Evolutionary conservation across 1,140 invertebrate species (phyloP).

Genomic region (Steinernema feltiae): DNA sequence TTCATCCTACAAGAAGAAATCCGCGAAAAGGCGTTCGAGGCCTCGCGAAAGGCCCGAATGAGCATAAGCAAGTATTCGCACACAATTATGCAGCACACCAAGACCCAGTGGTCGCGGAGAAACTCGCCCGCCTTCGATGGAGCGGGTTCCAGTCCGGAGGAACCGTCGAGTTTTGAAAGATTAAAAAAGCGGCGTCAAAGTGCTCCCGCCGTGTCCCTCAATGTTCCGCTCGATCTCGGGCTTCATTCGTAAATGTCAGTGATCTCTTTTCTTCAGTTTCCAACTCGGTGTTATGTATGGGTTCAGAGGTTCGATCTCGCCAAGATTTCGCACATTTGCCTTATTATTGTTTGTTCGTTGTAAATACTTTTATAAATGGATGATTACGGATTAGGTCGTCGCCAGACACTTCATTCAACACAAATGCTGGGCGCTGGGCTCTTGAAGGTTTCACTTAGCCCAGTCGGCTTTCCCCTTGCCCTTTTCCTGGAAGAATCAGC

Average conservation of each 20-base stretch:
- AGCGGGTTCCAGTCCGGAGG: not conserved
- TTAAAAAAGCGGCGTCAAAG: slow-evolving; percentile 31
- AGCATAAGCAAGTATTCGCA: slow-evolving; percentile 51
- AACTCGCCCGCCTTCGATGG: slow-evolving; percentile 51
- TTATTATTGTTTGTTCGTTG: not conserved
- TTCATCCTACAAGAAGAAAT: slow-evolving; percentile 56
- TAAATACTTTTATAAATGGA: not conserved
- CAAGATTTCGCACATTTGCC: not conserved
- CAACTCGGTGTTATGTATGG: not conserved
- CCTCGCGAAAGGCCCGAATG: slow-evolving; percentile 46
- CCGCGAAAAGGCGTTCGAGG: slow-evolving; percentile 38
- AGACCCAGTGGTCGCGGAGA: slow-evolving; percentile 45
- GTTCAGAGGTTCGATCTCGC: not conserved
- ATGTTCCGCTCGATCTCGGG: slow-evolving; percentile 18
- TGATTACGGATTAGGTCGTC: not conserved
- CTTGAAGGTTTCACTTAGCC: not conserved
- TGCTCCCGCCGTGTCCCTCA: slow-evolving; percentile 29
- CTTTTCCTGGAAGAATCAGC: not conserved
- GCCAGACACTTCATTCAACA: not conserved
- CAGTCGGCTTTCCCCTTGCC: slow-evolving; percentile 2
- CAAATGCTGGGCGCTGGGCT: not conserved
- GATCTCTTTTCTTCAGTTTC: not conserved
- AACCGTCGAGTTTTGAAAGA: slow-evolving; percentile 22
- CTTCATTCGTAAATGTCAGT: not conserved
- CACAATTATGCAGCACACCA: slow-evolving; percentile 47